Evolutionary conservation across 1,140 invertebrate genomes (phyloP).

Genomic region (Drosophila paulistorum): DNA sequence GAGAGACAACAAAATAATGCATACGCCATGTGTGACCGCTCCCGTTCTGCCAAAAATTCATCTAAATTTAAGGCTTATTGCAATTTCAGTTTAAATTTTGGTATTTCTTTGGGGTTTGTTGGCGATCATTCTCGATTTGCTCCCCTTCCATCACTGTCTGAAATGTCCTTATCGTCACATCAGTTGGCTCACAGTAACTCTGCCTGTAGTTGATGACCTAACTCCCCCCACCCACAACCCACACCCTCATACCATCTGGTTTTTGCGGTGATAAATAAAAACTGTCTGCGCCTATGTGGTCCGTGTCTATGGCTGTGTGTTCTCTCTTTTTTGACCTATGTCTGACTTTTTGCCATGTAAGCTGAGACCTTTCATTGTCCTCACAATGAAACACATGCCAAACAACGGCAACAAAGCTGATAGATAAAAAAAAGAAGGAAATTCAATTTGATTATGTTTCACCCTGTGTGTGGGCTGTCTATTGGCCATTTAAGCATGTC

Average conservation of each 20-base stretch:
- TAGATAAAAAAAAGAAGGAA: constrained; percentile 30
- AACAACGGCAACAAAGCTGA: constrained; percentile 41
- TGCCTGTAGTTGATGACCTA: constrained; percentile 48
- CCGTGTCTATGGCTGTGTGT: constrained; percentile 26
- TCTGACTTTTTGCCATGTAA: constrained; percentile 67
- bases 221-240: neutral
- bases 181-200: constrained; percentile 39
- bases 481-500: constrained; percentile 72
- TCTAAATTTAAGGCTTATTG: neutral
- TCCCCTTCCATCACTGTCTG: constrained; percentile 28
- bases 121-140: no score
- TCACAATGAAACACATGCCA: constrained; percentile 57
- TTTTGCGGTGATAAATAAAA: constrained; percentile 73
- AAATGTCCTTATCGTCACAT: constrained; percentile 49
- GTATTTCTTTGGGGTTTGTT: no score
- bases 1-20: constrained; percentile 19
- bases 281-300: constrained; percentile 77
- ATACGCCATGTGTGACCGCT: constrained; percentile 55
- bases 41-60: neutral
- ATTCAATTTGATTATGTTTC: constrained; percentile 70
- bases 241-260: neutral
- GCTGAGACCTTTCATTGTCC: constrained; percentile 31
- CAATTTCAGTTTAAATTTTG: no score
- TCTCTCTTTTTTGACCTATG: constrained; percentile 24
- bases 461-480: constrained; percentile 37